Percentiles rank a stretch among this genome's conserved stretches.
Conservation (phyloP, 2,888 invertebrate species). For the Zaprionus bogoriensis region DNA sequence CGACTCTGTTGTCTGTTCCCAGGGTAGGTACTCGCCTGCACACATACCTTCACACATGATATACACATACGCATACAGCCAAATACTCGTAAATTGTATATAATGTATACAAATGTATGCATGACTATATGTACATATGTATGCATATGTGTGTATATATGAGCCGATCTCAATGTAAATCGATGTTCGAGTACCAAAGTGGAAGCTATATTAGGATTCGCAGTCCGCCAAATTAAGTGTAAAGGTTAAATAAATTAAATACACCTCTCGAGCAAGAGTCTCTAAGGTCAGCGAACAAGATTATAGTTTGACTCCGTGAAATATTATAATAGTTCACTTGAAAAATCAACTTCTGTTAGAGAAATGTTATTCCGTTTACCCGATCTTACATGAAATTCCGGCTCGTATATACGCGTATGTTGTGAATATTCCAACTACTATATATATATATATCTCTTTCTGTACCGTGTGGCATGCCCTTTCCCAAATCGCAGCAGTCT, state of each 20-base stretch:
- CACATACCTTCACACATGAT: conserved; percentile 1
- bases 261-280: neutral
- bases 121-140: conserved; percentile 42
- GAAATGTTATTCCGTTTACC: neutral
- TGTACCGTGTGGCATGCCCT: conserved; percentile 34
- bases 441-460: conserved; percentile 20
- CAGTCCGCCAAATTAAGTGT: no score
- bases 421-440: conserved; percentile 2
- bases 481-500: conserved; percentile 44
- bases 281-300: no score
- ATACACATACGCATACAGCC: neutral
- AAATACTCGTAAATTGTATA: conserved; percentile 3
- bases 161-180: conserved; percentile 20
- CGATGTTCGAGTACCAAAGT: neutral
- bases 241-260: neutral
- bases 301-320: no score
- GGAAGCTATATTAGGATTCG: no score
- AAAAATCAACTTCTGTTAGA: neutral
- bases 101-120: conserved; percentile 47
- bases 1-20: conserved; percentile 30
- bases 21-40: conserved; percentile 10
- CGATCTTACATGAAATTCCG: neutral
- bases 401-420: conserved; percentile 2
- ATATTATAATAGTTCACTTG: no score
- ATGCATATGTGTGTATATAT: conserved; percentile 5